phyloP scores from a whole-genome alignment of 2,113 vertebrate species.

The Galemys pyrenaicus region DNA sequence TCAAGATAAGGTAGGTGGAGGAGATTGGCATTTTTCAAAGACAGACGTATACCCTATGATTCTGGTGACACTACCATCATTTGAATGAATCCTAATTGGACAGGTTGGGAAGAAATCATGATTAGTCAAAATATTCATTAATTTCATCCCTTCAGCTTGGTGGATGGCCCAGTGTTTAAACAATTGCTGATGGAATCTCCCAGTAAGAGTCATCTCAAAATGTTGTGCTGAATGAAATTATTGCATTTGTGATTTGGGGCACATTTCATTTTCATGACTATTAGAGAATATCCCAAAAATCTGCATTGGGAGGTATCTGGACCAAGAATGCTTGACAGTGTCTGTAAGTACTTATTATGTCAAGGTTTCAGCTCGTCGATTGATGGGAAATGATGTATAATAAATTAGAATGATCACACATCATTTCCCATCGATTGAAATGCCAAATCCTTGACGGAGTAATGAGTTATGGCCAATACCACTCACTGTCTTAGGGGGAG shows the following conservation, averaged over 20 bases:
- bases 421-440: conserved; percentile 93
- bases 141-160: conserved; percentile 19
- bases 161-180: conserved; percentile 17
- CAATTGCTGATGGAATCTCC: conserved; percentile 35
- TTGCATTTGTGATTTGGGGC: conserved; percentile 65
- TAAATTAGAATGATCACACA: conserved; percentile 94
- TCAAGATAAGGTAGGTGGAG: conserved; percentile 34
- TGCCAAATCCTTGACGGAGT: conserved; percentile 91
- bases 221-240: conserved; percentile 67
- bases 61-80: conserved; percentile 11
- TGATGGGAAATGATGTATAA: conserved; percentile 93
- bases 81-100: conserved; percentile 52
- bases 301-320: conserved; percentile 83
- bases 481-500: conserved; percentile 90
- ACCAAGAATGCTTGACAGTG: conserved; percentile 90
- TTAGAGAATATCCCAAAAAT: conserved; percentile 83
- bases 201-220: conserved; percentile 58
- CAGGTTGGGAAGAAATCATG: background rate
- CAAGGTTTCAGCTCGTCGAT: conserved; percentile 89
- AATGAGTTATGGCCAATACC: conserved; percentile 92
- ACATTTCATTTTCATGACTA: conserved; percentile 81
- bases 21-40: conserved; percentile 44
- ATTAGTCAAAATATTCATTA: conserved; percentile 27
- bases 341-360: conserved; percentile 91
- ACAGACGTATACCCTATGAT: background rate